Conservation (phyloP, 2,888 invertebrate species). For the Agrotis exclamationis region DNA sequence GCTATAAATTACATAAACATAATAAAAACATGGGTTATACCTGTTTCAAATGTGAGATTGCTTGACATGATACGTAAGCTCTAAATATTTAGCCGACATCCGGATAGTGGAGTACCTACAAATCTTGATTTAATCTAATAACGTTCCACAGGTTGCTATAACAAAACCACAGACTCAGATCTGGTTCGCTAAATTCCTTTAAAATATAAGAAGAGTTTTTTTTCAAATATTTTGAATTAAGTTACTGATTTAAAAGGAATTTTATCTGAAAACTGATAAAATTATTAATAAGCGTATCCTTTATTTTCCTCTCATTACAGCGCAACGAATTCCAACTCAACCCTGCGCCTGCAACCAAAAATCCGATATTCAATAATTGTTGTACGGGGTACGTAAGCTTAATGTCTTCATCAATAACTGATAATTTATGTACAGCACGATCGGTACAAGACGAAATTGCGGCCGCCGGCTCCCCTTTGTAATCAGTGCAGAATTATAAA, state of each 20-base stretch:
- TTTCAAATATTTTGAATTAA: background rate
- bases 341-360: slow-evolving; percentile 69
- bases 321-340: slow-evolving; percentile 40
- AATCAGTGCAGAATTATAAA: slow-evolving; percentile 91
- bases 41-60: slow-evolving; percentile 38
- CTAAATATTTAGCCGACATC: slow-evolving; percentile 50
- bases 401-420: slow-evolving; percentile 92
- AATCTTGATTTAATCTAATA: slow-evolving; percentile 34
- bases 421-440: slow-evolving; percentile 91
- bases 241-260: background rate
- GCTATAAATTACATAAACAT: background rate
- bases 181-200: background rate
- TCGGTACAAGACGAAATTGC: slow-evolving; percentile 91
- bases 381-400: slow-evolving; percentile 83
- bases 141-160: slow-evolving; percentile 17
- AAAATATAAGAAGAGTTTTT: background rate
- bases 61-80: slow-evolving; percentile 36
- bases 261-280: background rate
- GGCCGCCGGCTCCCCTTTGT: slow-evolving; percentile 92
- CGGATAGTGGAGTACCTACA: slow-evolving; percentile 26
- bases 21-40: slow-evolving; percentile 11
- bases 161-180: slow-evolving; percentile 18
- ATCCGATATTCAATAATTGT: slow-evolving; percentile 79
- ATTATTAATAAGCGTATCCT: slow-evolving; percentile 5
- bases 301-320: slow-evolving; percentile 23